Percentiles rank a stretch among this genome's conserved stretches.
phyloP scores from a whole-genome alignment of 2,797 vertebrate genomes.

The Chlorospingus semifuscus region DNA sequence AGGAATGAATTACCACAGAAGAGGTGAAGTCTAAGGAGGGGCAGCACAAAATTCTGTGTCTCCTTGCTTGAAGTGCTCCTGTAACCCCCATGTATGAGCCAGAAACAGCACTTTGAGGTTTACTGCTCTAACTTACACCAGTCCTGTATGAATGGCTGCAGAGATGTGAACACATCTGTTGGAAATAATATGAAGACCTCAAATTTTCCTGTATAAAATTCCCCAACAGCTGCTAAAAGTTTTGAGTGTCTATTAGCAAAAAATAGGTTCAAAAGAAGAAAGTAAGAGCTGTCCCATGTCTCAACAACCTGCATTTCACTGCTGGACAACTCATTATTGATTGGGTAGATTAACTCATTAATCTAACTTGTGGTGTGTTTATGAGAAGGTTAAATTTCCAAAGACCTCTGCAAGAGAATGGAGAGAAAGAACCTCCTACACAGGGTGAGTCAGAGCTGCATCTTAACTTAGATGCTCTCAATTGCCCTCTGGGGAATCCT shows the following conservation, averaged over 20 bases:
- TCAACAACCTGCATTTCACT: not conserved
- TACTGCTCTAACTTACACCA: not conserved
- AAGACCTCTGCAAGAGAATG: not conserved
- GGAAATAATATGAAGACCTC: not conserved
- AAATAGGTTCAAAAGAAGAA: not conserved
- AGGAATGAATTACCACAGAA: not conserved
- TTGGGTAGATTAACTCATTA: not conserved
- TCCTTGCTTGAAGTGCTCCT: not conserved
- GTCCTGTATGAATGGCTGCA: not conserved
- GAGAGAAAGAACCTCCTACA: not conserved
- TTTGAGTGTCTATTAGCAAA: not conserved
- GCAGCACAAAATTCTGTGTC: not conserved
- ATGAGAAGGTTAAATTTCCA: not conserved
- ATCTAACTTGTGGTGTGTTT: not conserved
- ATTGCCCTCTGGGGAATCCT: not conserved
- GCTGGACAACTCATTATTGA: not conserved
- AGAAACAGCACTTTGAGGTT: not conserved
- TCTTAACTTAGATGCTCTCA: not conserved
- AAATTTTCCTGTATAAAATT: not conserved
- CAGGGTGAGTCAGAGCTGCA: not conserved
- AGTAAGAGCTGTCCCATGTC: not conserved
- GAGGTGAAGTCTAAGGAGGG: not conserved
- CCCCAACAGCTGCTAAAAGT: not conserved
- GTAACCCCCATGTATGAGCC: rapidly evolving
- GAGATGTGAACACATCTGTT: not conserved